Percentiles rank a stretch among this genome's conserved stretches.
These are phyloP conservation scores for Eupithecia inturbata DNA, from an alignment of 2,888 invertebrate species.

Conservation along the genomic window DNA sequence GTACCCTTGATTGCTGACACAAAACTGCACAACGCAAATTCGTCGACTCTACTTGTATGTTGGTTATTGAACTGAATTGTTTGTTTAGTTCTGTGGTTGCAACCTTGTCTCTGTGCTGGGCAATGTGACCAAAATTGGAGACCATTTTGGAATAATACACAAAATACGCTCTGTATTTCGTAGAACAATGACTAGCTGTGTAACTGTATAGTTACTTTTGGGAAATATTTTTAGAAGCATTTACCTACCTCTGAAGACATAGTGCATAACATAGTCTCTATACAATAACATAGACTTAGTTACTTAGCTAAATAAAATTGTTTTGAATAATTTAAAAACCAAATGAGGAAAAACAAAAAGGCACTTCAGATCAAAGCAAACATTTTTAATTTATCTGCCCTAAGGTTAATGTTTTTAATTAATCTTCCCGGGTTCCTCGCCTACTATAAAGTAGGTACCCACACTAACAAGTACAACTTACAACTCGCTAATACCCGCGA, in stretches of 20 bases:
- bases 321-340: conserved; percentile 1
- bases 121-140: conserved; percentile 9
- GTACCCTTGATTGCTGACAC: conserved; percentile 49
- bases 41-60: conserved; percentile 23
- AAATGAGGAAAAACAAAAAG: conserved; percentile 8
- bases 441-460: conserved; percentile 14
- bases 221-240: background rate
- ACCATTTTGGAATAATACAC: conserved; percentile 2
- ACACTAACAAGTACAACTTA: conserved; percentile 15
- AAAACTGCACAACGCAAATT: conserved; percentile 34
- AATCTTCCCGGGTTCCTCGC: conserved; percentile 11
- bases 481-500: conserved; percentile 26
- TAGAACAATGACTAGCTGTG: background rate
- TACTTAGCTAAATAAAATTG: background rate
- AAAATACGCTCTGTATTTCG: background rate
- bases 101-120: background rate
- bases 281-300: background rate
- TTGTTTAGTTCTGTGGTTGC: conserved; percentile 20
- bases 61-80: conserved; percentile 14
- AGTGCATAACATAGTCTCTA: background rate
- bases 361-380: conserved; percentile 22
- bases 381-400: conserved; percentile 19
- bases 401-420: conserved; percentile 8
- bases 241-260: background rate
- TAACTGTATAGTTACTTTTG: too few species aligned